These are phyloP conservation scores for Dynastes hyllus DNA, from an alignment of 2,888 invertebrate genomes.

Conservation along the genomic window DNA sequence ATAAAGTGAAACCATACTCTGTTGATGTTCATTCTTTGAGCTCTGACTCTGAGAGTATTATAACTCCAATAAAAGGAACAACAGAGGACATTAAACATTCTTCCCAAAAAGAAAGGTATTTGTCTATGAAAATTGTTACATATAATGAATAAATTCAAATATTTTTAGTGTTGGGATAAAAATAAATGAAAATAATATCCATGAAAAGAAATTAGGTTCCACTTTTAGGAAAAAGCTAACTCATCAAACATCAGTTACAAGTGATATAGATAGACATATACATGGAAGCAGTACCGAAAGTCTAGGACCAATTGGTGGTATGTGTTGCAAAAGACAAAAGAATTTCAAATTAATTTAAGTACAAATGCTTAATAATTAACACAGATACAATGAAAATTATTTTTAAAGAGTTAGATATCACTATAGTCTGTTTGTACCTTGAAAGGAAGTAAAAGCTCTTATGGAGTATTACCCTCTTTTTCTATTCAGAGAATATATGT, in stretches of 20 bases:
- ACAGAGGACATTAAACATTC: constrained; percentile 67
- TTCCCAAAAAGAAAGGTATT: constrained; percentile 77
- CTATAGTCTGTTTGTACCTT: too few relatives aligned
- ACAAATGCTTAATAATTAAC: too few relatives aligned
- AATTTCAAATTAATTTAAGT: too few relatives aligned
- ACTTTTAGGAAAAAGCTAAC: constrained; percentile 55
- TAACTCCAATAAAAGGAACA: constrained; percentile 77
- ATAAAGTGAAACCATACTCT: constrained; percentile 57
- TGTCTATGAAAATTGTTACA: background rate
- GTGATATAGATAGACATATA: constrained; percentile 77
- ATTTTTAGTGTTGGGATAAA: constrained; percentile 20
- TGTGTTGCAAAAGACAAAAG: background rate
- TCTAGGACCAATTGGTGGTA: constrained; percentile 72
- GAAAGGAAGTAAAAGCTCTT: too few relatives aligned
- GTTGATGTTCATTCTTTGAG: constrained; percentile 77
- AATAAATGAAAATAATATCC: constrained; percentile 13
- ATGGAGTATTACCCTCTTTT: too few relatives aligned
- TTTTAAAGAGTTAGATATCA: too few relatives aligned
- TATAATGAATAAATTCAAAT: background rate
- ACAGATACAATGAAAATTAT: too few relatives aligned
- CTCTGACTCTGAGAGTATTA: constrained; percentile 83
- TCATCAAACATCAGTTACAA: constrained; percentile 71
- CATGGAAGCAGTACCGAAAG: constrained; percentile 88
- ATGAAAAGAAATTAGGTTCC: constrained; percentile 42
- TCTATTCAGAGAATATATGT: too few relatives aligned